Percentiles rank a stretch among this genome's conserved stretches.
Evolutionary conservation across 2,888 invertebrate genomes (phyloP).

Genomic region (Salpingus planirostris): DNA sequence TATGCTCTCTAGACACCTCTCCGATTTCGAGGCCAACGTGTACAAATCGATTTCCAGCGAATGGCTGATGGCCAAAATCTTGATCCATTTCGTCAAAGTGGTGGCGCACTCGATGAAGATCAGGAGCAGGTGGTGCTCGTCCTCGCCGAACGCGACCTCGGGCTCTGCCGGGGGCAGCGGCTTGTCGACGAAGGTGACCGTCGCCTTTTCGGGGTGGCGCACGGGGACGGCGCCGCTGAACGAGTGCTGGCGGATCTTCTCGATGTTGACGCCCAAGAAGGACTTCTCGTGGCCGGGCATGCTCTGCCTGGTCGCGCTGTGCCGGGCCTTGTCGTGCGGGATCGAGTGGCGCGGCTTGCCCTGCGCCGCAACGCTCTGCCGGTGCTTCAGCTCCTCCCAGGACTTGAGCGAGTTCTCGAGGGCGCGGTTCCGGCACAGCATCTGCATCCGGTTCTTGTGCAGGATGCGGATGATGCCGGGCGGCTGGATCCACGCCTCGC

Average conservation of each 20-base stretch:
- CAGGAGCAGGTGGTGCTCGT: conserved; percentile 63
- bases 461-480: conserved; percentile 93
- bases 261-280: conserved; percentile 38
- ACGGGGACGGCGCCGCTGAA: conserved; percentile 38
- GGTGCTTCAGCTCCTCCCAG: conserved; percentile 74
- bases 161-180: conserved; percentile 30
- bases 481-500: conserved; percentile 96
- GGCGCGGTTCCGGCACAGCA: conserved; percentile 85
- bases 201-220: conserved; percentile 23
- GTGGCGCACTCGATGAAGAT: conserved; percentile 77
- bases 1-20: conserved; percentile 60
- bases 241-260: conserved; percentile 40
- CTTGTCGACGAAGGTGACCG: conserved; percentile 35
- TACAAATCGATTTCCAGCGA: conserved; percentile 67
- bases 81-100: conserved; percentile 78
- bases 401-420: conserved; percentile 82
- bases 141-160: conserved; percentile 46
- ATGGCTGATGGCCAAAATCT: conserved; percentile 50
- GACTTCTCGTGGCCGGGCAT: conserved; percentile 39
- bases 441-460: conserved; percentile 95
- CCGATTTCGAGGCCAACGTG: conserved; percentile 62
- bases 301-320: conserved; percentile 38
- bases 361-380: conserved; percentile 48
- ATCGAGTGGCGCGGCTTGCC: conserved; percentile 41
- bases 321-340: conserved; percentile 37